A percentile compares a stretch with the other conserved stretches of the same genome.
These are phyloP conservation scores for Lagenorhynchus albirostris DNA, from an alignment of 2,113 vertebrate species.

Conservation along the genomic window DNA sequence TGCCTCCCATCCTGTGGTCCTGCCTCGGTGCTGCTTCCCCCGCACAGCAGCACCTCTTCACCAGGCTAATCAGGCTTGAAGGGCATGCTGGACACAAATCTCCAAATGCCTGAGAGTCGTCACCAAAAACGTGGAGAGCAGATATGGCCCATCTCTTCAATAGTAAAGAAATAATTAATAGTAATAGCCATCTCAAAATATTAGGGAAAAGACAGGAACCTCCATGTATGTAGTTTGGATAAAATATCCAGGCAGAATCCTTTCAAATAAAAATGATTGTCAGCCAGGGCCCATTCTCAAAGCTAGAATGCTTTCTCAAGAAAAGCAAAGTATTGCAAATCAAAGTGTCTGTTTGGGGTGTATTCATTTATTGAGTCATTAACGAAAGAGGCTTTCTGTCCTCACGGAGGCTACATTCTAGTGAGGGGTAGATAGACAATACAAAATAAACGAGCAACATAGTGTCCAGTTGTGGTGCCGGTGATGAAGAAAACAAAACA, in stretches of 20 bases:
- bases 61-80: not conserved
- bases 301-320: not conserved
- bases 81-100: not conserved
- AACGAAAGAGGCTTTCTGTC: not conserved
- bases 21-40: not conserved
- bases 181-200: not conserved
- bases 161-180: not conserved
- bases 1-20: not conserved
- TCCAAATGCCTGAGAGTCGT: not conserved
- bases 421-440: not conserved
- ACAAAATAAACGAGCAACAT: not conserved
- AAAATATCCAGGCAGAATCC: not conserved
- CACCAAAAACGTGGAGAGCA: not conserved
- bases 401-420: not conserved
- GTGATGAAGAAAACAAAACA: not conserved
- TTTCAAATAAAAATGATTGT: not conserved
- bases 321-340: constrained; percentile 17
- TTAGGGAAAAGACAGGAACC: not conserved
- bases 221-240: not conserved
- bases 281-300: not conserved
- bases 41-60: not conserved
- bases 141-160: not conserved
- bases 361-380: not conserved
- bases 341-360: not conserved
- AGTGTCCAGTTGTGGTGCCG: not conserved